Evolutionary conservation across 2,797 vertebrate genomes (phyloP).

Genomic region (Sebastolobus alascanus): DNA sequence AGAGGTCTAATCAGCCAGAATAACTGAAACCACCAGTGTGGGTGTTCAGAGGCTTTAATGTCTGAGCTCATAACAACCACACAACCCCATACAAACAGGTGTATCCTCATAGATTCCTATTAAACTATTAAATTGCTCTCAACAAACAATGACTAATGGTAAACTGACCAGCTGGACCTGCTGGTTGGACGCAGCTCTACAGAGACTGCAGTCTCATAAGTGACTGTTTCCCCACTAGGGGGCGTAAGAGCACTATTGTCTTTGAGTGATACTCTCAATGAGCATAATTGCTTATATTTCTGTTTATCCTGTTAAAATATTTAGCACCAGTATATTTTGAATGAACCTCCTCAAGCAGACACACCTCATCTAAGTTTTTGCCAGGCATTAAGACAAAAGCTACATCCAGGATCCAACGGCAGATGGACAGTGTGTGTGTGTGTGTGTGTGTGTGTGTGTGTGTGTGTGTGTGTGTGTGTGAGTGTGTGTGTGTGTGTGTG

Average conservation of each 20-base stretch:
- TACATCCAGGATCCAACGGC: slow-evolving; percentile 2
- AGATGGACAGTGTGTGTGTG: slow-evolving; percentile 18
- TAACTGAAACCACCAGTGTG: too few relatives aligned
- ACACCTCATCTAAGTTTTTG: neutral
- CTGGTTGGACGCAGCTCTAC: neutral
- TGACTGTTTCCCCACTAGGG: slow-evolving; percentile 35
- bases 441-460: neutral
- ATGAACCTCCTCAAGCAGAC: neutral
- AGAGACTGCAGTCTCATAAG: neutral
- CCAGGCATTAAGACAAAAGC: neutral
- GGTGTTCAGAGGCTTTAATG: neutral
- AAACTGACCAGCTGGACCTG: neutral
- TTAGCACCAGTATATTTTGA: neutral
- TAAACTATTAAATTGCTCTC: neutral
- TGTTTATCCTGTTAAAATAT: neutral
- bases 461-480: neutral
- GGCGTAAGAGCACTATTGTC: neutral
- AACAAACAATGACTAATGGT: neutral
- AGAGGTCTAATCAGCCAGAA: too few relatives aligned
- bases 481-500: neutral
- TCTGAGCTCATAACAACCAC: neutral
- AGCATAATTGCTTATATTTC: neutral
- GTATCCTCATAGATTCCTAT: neutral
- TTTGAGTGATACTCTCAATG: neutral
- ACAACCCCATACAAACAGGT: neutral